phyloP scores from a whole-genome alignment of 2,113 vertebrate genomes.

The Beaufortia kweichowensis region DNA sequence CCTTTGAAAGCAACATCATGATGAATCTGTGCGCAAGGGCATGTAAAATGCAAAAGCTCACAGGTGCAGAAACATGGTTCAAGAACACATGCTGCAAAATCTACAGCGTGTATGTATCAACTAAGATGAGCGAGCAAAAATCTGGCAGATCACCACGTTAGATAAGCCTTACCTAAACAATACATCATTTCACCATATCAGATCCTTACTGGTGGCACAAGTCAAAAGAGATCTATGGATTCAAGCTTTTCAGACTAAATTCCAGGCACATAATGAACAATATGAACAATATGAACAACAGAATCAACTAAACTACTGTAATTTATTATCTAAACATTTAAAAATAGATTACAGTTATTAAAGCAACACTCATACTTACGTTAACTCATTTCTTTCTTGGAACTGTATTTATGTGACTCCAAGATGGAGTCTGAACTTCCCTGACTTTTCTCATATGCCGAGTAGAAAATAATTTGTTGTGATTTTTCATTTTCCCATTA shows the following conservation, averaged over 20 bases:
- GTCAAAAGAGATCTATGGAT: neutral
- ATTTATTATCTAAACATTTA: no score
- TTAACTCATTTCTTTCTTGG: neutral
- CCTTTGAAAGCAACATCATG: neutral
- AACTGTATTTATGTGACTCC: slow-evolving; percentile 6
- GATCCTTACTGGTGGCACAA: neutral
- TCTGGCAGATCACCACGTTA: neutral
- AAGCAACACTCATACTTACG: neutral
- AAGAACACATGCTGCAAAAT: neutral
- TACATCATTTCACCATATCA: neutral
- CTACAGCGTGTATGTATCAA: neutral
- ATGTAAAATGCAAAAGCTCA: slow-evolving; percentile 4
- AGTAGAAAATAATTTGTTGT: slow-evolving; percentile 53
- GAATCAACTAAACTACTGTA: neutral
- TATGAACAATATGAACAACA: no score
- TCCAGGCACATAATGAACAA: neutral
- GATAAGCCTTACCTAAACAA: no score
- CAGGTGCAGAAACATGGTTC: neutral
- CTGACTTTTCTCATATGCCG: neutral
- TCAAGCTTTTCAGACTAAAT: neutral
- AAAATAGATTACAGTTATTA: neutral
- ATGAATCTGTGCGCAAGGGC: slow-evolving; percentile 5
- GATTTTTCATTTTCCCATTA: slow-evolving; percentile 66
- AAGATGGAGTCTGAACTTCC: slow-evolving; percentile 11
- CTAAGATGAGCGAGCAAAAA: neutral